Evolutionary conservation across 2,113 vertebrate genomes (phyloP).

Genomic region (Okapia johnstoni): DNA sequence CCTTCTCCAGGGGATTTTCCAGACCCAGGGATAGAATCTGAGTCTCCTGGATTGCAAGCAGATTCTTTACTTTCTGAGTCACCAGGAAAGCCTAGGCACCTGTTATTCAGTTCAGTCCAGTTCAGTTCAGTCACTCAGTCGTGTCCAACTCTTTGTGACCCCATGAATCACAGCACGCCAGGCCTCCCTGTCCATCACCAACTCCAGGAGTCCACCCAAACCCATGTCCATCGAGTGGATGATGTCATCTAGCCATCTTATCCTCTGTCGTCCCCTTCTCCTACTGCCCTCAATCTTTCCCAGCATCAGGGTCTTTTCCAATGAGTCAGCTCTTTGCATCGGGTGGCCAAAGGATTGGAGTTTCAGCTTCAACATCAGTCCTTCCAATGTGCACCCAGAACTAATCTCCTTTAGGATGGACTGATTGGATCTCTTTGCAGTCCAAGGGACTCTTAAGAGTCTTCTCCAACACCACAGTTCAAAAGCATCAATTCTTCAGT

Average conservation of each 20-base stretch:
- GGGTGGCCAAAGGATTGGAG: neutral
- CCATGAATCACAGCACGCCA: neutral
- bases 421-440: neutral
- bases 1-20: neutral
- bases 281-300: rapidly evolving
- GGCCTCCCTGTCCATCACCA: neutral
- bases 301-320: neutral
- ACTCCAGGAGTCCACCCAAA: neutral
- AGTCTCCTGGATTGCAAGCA: neutral
- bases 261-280: neutral
- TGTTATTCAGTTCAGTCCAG: neutral
- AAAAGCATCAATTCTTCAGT: rapidly evolving
- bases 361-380: neutral
- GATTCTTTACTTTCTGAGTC: neutral
- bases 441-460: neutral
- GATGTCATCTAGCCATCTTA: neutral
- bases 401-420: neutral
- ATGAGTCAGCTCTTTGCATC: neutral
- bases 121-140: neutral
- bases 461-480: neutral
- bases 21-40: neutral
- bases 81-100: neutral
- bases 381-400: neutral
- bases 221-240: neutral
- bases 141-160: neutral